Base-by-base conservation (phyloP, 2,797 vertebrate genomes). In the Sandelia bainsii region DNA sequence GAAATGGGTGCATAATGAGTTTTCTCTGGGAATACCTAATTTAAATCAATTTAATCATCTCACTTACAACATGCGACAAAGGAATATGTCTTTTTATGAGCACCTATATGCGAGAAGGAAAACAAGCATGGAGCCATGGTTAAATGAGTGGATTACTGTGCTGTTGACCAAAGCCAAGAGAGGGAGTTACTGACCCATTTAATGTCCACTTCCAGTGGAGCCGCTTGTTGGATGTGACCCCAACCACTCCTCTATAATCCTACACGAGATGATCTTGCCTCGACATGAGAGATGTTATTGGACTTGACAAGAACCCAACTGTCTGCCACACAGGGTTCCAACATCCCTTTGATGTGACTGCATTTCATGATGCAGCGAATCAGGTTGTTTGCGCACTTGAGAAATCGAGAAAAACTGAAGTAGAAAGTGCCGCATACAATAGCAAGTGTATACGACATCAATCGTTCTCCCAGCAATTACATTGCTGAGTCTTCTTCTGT, bases 101-200 rank as follows among this genome's bases (percentile, higher is more conserved):
- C 51, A 68, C 45, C 53, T 62, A 58, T 65, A 79, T 76, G 72
- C 57, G 62, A 79, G 27, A 75, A 62, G 48, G 69, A 74, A 29
- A 81, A 80, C 57, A 72, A 51, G 52, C 78, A 57, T 8, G 22
- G 40, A 65, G 80, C 75, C 67, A 53, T 25, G 60, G 76, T 56
- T 85, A 84, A 84, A 86, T 69, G 72, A 87, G 77, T 87, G 80
- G 88, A 92, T 92, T 91, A 91, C 65, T 39, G 52, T 13, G 53
- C 62, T 66, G 75, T 52, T 82, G 78, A 81, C 86, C 68, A 68
- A 84, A 88, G 90, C 89, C 89, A 87, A 84, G 69, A 83, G 45
- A 69, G 45, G 62, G 90, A 86, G 81, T 90, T 87, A 90, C 80
- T 91, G 91, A 92, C 91, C 89, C 87, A 92, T 91, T 91, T 93